Evolutionary conservation across 2,888 invertebrate species (phyloP), one percentile per base, ranked within the genome.

Genomic region (Lydus trimaculatus): DNA sequence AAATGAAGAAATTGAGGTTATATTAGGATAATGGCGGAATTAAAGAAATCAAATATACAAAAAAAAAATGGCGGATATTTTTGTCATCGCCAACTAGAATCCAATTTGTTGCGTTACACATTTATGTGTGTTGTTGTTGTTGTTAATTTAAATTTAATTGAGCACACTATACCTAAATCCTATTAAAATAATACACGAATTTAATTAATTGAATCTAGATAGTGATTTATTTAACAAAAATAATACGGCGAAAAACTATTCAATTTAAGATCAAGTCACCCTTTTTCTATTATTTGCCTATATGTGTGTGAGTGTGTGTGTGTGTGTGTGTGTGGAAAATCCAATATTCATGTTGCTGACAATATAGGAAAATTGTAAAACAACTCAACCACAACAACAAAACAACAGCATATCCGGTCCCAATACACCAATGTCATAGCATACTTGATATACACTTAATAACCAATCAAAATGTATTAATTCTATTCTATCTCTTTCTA

Each of bases 401-500:
- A 15, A 31, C 5, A 17, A 31, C 17, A 17, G 11, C 31, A 58
- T 23, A n/a, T 39, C 15, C 43, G 36, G 63, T 69, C 72, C 72
- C 72, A 72, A 72, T 68, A 36, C 72, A 67, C 72, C 66, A 31
- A 72, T 61, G 72, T 72, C 66, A 70, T 70, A 67, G 25, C 61
- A 64, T 67, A 67, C 72, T 36, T 70, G 70, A 72, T 72, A 72
- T 70, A 28, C 70, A 63, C 64, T 72, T 70, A 72, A 72, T 72
- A 72, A 70, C 72, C 72, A 72, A 72, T 72, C 72, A 72, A 72
- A 72, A 72, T 72, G 68, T 70, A 70, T 70, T 70, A 72, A 70
- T 70, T 67, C 69, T 39, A 11, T 15, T 39, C 39, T 8, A 48
- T 48, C 48, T 48, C 48, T 20, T 48, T 48, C 48, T 48, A 48